These are phyloP conservation scores for Steinernema khuongi DNA, from an alignment of 1,140 invertebrate species.

Conservation along the genomic window DNA sequence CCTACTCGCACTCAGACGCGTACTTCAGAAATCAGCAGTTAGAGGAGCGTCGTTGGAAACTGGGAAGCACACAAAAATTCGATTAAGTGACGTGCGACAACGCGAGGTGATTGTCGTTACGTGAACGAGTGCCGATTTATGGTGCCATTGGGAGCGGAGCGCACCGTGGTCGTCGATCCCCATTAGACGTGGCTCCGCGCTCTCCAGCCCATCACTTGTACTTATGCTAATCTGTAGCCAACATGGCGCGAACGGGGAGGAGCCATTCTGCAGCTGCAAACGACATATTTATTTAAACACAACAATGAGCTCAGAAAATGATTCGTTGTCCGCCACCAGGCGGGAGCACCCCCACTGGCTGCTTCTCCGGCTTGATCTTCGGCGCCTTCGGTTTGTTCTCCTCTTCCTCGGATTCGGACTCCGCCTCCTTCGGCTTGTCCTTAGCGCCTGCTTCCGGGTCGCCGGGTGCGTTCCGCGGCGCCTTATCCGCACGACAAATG, in stretches of 20 bases:
- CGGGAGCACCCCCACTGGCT: background rate
- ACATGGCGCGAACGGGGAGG: background rate
- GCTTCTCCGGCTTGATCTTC: background rate
- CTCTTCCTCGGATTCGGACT: background rate
- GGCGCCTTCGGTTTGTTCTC: background rate
- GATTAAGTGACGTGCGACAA: slow-evolving; percentile 9
- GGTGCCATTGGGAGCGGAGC: slow-evolving; percentile 8
- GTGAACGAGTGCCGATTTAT: background rate
- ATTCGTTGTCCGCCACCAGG: background rate
- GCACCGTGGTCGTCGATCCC: background rate
- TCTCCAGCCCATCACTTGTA: background rate
- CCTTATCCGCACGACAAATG: background rate
- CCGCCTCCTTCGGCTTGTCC: background rate
- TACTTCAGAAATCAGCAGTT: background rate
- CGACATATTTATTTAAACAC: background rate
- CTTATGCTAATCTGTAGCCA: background rate
- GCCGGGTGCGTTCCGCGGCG: background rate
- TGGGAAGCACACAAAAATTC: background rate
- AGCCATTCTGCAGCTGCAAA: background rate
- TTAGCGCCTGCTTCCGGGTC: background rate
- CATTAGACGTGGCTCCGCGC: background rate
- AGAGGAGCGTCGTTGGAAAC: background rate
- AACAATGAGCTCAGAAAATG: background rate
- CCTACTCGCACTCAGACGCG: background rate
- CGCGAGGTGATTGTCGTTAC: background rate